phyloP scores from a whole-genome alignment of 2,888 invertebrate genomes.

The Dryococelus australis region DNA sequence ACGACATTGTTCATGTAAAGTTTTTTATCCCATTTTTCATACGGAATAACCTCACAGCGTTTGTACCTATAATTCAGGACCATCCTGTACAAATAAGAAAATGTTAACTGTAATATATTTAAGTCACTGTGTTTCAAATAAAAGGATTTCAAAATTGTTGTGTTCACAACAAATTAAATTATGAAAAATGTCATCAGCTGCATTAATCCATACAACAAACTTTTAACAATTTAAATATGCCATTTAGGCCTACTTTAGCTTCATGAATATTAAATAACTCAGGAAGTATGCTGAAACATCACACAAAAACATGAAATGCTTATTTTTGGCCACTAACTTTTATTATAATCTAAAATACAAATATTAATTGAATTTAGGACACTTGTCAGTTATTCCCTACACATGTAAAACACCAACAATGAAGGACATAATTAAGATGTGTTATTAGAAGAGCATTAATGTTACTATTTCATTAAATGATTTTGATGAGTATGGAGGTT shows the following conservation, averaged over 20 bases:
- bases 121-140: neutral
- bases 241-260: neutral
- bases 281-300: neutral
- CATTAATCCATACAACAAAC: neutral
- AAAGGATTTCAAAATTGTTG: neutral
- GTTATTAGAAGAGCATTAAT: neutral
- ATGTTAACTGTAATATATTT: neutral
- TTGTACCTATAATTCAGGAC: too few species aligned
- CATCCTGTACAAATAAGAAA: too few species aligned
- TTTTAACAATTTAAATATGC: neutral
- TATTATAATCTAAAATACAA: slow-evolving; percentile 13
- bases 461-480: neutral
- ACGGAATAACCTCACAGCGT: too few species aligned
- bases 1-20: too few species aligned
- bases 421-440: neutral
- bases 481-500: neutral
- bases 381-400: neutral
- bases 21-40: too few species aligned
- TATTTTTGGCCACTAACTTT: neutral
- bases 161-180: neutral
- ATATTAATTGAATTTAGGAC: slow-evolving; percentile 6
- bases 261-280: neutral
- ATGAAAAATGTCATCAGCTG: neutral
- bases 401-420: slow-evolving; percentile 1
- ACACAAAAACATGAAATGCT: neutral